Evolutionary conservation across 1,140 invertebrate genomes (phyloP).

Genomic region (Antheraea pernyi): DNA sequence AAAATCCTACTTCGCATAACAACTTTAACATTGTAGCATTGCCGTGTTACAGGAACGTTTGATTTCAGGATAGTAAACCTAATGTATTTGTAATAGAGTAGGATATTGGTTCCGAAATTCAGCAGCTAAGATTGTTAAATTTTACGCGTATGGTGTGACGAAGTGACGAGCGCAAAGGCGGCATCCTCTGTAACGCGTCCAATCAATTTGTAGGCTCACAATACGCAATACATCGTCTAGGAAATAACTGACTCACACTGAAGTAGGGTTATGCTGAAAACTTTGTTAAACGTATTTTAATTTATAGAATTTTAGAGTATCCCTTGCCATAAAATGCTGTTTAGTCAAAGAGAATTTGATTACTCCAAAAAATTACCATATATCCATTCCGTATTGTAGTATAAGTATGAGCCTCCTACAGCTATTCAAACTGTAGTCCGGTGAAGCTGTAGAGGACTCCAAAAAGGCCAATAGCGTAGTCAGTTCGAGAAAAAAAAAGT

Average conservation of each 20-base stretch:
- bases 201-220: slow-evolving; percentile 66
- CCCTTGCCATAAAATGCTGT: too few species aligned
- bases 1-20: background rate
- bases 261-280: slow-evolving; percentile 33
- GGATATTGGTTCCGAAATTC: background rate
- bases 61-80: background rate
- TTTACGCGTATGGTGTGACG: slow-evolving; percentile 46
- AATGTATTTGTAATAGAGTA: background rate
- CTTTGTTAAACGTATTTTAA: background rate
- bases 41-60: background rate
- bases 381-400: too few species aligned
- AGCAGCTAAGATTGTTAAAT: slow-evolving; percentile 5
- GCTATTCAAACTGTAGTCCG: too few species aligned
- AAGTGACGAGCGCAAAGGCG: slow-evolving; percentile 52
- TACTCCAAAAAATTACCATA: too few species aligned
- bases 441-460: too few species aligned
- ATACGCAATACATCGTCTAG: slow-evolving; percentile 50
- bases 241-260: slow-evolving; percentile 44
- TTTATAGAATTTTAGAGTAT: too few species aligned
- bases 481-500: too few species aligned
- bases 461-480: too few species aligned
- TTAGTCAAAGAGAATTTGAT: too few species aligned
- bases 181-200: slow-evolving; percentile 42
- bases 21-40: background rate
- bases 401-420: too few species aligned